Conservation (phyloP, 2,888 invertebrate genomes). For the Pyrrhia umbra region DNA sequence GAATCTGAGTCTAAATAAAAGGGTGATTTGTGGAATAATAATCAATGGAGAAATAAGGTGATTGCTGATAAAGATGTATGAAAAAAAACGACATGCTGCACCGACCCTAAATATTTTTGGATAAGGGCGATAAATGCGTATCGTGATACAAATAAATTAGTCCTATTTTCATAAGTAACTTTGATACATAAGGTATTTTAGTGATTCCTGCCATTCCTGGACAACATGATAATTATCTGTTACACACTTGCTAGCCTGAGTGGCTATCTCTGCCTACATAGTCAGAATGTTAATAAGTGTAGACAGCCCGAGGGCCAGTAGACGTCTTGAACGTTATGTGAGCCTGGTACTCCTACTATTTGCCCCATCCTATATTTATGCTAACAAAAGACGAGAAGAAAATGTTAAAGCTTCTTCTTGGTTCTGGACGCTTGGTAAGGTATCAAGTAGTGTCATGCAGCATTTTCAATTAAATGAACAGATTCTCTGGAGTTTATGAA, state of each 20-base stretch:
- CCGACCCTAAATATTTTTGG: too few relatives aligned
- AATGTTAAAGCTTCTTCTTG: neutral
- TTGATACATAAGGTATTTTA: neutral
- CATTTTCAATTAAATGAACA: too few relatives aligned
- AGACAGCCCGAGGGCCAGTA: conserved; percentile 58
- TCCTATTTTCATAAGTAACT: too few relatives aligned
- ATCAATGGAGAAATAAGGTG: too few relatives aligned
- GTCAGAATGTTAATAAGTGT: conserved; percentile 57
- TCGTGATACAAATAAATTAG: too few relatives aligned
- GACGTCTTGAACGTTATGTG: conserved; percentile 47
- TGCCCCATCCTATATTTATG: conserved; percentile 9
- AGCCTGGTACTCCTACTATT: conserved; percentile 48
- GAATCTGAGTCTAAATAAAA: too few relatives aligned
- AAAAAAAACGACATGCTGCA: too few relatives aligned
- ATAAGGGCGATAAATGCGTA: too few relatives aligned
- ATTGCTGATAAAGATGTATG: too few relatives aligned
- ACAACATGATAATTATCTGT: conserved; percentile 37
- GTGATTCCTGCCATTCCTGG: neutral
- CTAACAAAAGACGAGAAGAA: neutral
- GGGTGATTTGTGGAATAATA: too few relatives aligned
- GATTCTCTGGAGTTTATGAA: too few relatives aligned
- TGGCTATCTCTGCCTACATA: conserved; percentile 37
- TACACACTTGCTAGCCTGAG: conserved; percentile 30
- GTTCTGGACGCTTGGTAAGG: neutral
- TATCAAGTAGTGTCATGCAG: too few relatives aligned